Evolutionary conservation across 2,113 vertebrate genomes (phyloP).

Genomic region (Prunella fulvescens): DNA sequence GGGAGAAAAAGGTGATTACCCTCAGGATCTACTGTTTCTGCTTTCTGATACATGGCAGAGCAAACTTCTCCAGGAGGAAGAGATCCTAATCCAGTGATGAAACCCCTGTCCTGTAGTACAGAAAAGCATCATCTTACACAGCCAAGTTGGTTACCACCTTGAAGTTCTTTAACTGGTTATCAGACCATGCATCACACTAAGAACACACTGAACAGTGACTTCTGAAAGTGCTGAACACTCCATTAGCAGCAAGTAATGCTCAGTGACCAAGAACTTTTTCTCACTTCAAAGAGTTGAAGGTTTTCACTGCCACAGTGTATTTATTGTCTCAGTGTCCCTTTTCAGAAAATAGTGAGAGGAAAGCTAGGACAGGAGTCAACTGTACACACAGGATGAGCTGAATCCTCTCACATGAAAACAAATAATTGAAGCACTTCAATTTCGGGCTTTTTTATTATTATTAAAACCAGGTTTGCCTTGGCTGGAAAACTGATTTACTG

Average conservation of each 20-base stretch:
- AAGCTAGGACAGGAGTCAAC: background rate
- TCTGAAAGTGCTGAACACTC: background rate
- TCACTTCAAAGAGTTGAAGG: background rate
- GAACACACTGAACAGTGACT: rapidly evolving
- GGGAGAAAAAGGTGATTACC: background rate
- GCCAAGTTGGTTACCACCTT: background rate
- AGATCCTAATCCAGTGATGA: background rate
- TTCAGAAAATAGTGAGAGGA: background rate
- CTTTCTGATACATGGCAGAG: background rate
- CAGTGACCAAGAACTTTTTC: background rate
- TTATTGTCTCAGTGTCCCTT: background rate
- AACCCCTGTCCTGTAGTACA: background rate
- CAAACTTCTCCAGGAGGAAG: background rate
- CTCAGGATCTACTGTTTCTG: background rate
- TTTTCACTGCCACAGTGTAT: background rate
- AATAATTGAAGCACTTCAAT: background rate
- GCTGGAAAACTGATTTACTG: background rate
- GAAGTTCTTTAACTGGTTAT: background rate
- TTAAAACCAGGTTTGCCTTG: background rate
- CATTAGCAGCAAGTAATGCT: background rate
- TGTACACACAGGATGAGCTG: background rate
- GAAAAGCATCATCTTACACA: background rate
- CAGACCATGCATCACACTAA: background rate
- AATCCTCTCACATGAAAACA: background rate
- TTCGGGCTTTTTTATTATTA: background rate